Base-by-base conservation (phyloP, 2,797 vertebrate genomes). In the Glyptemys insculpta region DNA sequence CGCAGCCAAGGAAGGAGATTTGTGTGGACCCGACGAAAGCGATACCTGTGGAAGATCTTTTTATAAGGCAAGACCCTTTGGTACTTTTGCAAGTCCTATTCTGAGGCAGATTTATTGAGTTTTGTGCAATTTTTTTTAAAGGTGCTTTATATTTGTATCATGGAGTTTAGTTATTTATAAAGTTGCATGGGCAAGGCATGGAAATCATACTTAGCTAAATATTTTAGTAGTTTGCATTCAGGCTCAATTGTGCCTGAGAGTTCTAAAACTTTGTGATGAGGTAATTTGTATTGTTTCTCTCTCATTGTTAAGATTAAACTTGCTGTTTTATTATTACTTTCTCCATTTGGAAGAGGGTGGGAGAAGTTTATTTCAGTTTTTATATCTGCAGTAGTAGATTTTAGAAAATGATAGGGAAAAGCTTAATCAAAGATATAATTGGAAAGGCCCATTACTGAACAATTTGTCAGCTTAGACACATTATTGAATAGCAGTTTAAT, bases 1-100 rank as follows among this genome's bases (percentile, higher is more conserved):
- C 5, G 98, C 98, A 1, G 99, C 99, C 56, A 99, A 98, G 98
- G 98, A 98, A 65, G 99, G 99, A 1, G 98, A 97, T 23, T 18
- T 78, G 3, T 99, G 99, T 12, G 97, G 98, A 8, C 95, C 93
- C 0, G 97, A 98, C 41, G 98, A 98, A 65, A 95, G 87, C 0
- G 97, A 98, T 34, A 97, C 95, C 62, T 99, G 99, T 3, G 83
- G 97, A 1, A 95, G 98, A 10, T 98, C 99, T 2, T 97, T 99
- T 5, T 98, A 99, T 93, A 99, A 99, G 99, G 99, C 98, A 97
- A 98, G 98, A 72, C 53, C 2, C 81, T 62, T 54, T 85, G 59
- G 5, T 72, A 80, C 23, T 62, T 41, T 79, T 59, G 0, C 7
- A 12, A 27, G 2, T 49, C 65, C 47, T 68, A 12, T 44, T 10